Conservation (phyloP, 1,140 invertebrate species). For the Macrosteles quadrilineatus region DNA sequence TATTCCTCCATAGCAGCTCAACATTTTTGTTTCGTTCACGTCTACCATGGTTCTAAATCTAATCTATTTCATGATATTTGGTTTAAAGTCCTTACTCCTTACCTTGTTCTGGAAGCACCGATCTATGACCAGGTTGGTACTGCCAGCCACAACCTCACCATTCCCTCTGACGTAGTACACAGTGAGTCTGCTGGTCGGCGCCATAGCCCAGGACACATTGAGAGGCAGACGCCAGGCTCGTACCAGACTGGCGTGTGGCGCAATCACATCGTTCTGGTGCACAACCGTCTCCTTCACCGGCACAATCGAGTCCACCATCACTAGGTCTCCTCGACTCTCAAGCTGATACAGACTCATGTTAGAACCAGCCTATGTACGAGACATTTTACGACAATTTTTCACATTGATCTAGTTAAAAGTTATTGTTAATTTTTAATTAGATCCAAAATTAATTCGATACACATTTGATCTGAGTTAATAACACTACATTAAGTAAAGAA, state of each 20-base stretch:
- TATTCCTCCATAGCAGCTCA: too few species aligned
- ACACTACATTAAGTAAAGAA: too few species aligned
- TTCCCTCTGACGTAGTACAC: conserved; percentile 27
- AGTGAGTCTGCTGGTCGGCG: conserved; percentile 14
- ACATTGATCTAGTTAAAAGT: too few species aligned
- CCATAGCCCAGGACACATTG: conserved; percentile 24
- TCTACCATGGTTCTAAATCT: too few species aligned
- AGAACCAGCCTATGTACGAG: neutral
- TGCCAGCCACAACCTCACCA: conserved; percentile 32
- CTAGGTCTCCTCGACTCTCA: conserved; percentile 23
- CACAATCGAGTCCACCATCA: neutral
- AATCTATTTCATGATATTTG: too few species aligned
- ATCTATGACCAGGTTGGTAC: conserved; percentile 17
- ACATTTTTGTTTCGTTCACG: too few species aligned
- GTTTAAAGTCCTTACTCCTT: too few species aligned
- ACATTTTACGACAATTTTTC: too few species aligned
- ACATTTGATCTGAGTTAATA: too few species aligned
- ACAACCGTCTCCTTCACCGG: conserved; percentile 5
- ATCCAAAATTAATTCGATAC: too few species aligned
- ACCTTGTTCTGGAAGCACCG: conserved; percentile 33
- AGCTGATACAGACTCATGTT: conserved; percentile 16
- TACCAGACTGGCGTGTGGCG: neutral
- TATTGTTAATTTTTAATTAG: too few species aligned
- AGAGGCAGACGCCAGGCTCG: conserved; percentile 12
- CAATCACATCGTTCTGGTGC: neutral